Evolutionary conservation across 2,888 invertebrate species (phyloP).

Genomic region (Punctoribates punctum): DNA sequence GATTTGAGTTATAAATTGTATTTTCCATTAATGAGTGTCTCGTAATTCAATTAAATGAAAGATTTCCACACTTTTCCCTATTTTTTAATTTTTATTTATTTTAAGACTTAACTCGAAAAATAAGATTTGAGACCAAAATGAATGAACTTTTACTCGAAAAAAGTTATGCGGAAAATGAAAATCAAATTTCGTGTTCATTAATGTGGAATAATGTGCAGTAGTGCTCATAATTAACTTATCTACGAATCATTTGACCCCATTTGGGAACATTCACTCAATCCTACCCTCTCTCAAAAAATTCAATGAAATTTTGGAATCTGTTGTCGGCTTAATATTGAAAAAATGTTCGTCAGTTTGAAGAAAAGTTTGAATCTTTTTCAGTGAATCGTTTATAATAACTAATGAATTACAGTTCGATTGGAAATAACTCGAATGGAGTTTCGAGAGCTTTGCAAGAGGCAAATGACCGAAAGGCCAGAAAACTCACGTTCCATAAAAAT

Average conservation of each 20-base stretch:
- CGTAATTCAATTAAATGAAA: too few species aligned
- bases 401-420: conserved; percentile 13
- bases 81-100: too few species aligned
- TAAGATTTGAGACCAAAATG: too few species aligned
- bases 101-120: too few species aligned
- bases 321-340: neutral
- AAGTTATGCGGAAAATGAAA: too few species aligned
- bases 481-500: conserved; percentile 86
- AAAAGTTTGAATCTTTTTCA: neutral
- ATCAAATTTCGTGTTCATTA: too few species aligned
- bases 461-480: conserved; percentile 54
- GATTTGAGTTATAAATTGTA: neutral
- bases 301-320: neutral
- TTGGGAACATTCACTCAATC: neutral
- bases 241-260: conserved; percentile 28
- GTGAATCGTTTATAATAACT: neutral
- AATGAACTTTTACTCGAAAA: too few species aligned
- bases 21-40: too few species aligned
- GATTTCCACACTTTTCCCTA: too few species aligned
- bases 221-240: conserved; percentile 17
- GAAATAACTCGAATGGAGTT: conserved; percentile 27
- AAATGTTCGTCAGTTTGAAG: neutral
- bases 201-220: neutral
- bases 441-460: conserved; percentile 43
- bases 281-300: neutral